These are phyloP conservation scores for Stegana nigrithorax DNA, from an alignment of 2,888 invertebrate genomes.

Conservation along the genomic window DNA sequence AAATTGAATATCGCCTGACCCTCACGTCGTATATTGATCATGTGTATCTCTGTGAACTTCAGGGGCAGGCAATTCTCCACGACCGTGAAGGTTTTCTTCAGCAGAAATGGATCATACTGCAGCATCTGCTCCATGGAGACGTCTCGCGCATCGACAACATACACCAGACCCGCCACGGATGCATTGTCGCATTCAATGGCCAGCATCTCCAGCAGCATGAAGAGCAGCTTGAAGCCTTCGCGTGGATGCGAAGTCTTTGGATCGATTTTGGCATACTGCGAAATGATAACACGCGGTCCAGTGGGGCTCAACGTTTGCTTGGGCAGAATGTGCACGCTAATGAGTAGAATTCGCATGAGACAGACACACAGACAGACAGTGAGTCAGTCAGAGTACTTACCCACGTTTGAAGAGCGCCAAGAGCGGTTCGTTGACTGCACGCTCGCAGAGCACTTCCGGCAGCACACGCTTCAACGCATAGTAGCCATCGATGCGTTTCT, in stretches of 20 bases:
- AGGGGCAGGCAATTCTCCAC: conserved; percentile 55
- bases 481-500: conserved; percentile 52
- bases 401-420: conserved; percentile 47
- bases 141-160: conserved; percentile 54
- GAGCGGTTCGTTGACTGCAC: conserved; percentile 44
- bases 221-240: conserved; percentile 56
- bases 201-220: conserved; percentile 55
- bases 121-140: conserved; percentile 55
- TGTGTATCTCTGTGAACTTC: conserved; percentile 50
- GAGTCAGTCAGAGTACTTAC: conserved; percentile 43
- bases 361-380: no score
- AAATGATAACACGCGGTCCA: conserved; percentile 51
- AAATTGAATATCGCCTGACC: conserved; percentile 48
- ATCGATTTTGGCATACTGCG: conserved; percentile 54
- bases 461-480: conserved; percentile 51
- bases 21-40: conserved; percentile 57
- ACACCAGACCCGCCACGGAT: conserved; percentile 46
- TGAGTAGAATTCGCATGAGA: no score
- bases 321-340: conserved; percentile 54
- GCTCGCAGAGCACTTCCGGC: conserved; percentile 50
- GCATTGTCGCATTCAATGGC: conserved; percentile 53
- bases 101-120: conserved; percentile 51
- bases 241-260: conserved; percentile 47
- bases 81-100: conserved; percentile 50
- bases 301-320: conserved; percentile 36